Base-by-base conservation (phyloP, 2,113 vertebrate species). In the Dipodomys stephensi region DNA sequence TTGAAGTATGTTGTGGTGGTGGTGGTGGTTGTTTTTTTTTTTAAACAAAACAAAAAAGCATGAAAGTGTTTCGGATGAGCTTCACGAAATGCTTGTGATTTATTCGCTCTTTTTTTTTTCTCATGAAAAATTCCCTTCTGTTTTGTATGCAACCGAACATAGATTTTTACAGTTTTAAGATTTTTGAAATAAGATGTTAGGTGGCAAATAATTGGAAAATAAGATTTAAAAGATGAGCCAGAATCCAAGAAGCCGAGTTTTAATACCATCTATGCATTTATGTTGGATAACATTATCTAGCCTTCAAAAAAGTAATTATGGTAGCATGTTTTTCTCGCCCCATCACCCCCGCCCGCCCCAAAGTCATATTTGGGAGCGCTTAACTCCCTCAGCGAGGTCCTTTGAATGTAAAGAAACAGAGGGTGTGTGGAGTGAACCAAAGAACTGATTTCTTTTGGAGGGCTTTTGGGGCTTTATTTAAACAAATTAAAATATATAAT, bases 31-130 rank as follows among this genome's bases (percentile, higher is more conserved):
- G 39, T 39, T 39, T 5, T 39, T 39, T 39, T 6, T 39, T 39
- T 39, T 6, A 39, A 39, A 39, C 39, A 39, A 39, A 39, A 39
- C 39, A 39, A 39, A 39, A 39, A 39, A 39, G 39, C 39, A 39
- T 39, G 68, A 89, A 95, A 92, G 81, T 83, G 91, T 92, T 32
- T 35, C 10, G 28, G 46, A 84, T 87, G 72, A 84, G 77, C 18
- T 73, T 83, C 6, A 32, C 22, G 95, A 79, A 90, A 95, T 94
- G 89, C 80, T 92, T n/a, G n/a, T n/a, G n/a, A n/a, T n/a, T n/a
- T n/a, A n/a, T n/a, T n/a, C n/a, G n/a, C n/a, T n/a, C n/a, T n/a
- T n/a, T 20, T 32, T 57, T 77, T 73, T 77, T 67, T 65, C 49
- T 91, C 72, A 80, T 6, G 1, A 68, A 87, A 94, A 35, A 80